Conservation (phyloP, 2,113 vertebrate species). For the Sitta europaea region DNA sequence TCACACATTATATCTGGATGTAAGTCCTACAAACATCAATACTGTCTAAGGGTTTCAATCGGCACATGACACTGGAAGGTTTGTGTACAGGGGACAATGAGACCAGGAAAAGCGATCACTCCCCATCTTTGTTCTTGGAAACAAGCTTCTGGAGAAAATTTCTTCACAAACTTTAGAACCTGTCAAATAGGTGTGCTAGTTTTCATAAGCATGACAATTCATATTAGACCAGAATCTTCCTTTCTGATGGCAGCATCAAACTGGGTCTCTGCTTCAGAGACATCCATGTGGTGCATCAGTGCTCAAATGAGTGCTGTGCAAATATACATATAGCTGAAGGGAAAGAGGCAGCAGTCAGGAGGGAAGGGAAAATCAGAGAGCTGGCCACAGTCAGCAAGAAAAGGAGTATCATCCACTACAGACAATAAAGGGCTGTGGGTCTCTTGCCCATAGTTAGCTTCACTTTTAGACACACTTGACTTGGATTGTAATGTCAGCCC, state of each 20-base stretch:
- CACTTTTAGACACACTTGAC: neutral
- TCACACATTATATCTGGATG: neutral
- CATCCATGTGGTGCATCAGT: neutral
- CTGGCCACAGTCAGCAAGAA: neutral
- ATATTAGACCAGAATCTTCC: neutral
- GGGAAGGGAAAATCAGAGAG: neutral
- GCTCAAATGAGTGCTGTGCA: neutral
- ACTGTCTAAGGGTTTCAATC: neutral
- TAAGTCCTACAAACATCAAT: neutral
- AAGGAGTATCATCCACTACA: neutral
- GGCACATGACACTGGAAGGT: neutral
- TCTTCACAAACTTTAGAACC: neutral
- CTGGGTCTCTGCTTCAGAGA: neutral
- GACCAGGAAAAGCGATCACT: neutral
- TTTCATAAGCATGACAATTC: neutral
- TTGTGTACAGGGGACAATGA: neutral
- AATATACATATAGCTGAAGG: rapidly evolving
- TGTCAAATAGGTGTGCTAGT: neutral
- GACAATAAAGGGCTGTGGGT: neutral
- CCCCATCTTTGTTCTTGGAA: neutral
- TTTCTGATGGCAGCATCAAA: neutral
- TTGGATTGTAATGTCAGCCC: neutral
- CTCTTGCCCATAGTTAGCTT: neutral
- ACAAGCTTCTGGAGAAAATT: neutral
- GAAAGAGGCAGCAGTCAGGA: neutral